Conservation (phyloP, 2,113 vertebrate species). For the Eudyptes chrysolophus region DNA sequence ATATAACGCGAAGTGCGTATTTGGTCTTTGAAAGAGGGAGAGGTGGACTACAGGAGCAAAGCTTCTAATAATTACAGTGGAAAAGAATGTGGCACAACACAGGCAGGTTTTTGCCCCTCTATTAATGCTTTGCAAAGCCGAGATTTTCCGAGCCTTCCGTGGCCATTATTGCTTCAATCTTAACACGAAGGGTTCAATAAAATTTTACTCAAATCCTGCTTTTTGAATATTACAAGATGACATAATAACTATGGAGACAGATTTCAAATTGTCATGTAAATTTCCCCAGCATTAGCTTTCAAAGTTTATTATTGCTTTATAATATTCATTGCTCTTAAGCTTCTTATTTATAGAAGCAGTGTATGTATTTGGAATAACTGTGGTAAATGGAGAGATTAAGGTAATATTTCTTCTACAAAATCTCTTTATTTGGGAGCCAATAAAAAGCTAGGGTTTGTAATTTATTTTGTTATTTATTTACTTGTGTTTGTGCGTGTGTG, state of each 20-base stretch:
- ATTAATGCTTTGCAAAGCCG: neutral
- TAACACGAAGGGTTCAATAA: neutral
- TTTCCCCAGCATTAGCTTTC: slow-evolving; percentile 6
- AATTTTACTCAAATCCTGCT: slow-evolving; percentile 4
- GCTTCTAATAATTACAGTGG: neutral
- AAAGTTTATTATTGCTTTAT: slow-evolving; percentile 34
- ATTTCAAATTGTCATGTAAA: slow-evolving; percentile 47
- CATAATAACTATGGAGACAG: neutral
- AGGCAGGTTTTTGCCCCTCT: neutral
- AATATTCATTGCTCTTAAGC: slow-evolving; percentile 41
- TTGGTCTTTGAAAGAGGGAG: neutral
- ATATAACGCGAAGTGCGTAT: neutral
- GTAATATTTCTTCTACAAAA: neutral
- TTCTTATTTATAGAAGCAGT: slow-evolving; percentile 19
- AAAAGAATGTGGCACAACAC: neutral
- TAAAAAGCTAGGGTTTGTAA: neutral
- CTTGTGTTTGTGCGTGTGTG: neutral
- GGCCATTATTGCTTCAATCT: neutral
- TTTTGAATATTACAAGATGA: neutral
- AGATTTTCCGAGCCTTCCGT: neutral
- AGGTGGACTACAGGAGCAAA: neutral
- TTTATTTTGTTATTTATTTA: neutral
- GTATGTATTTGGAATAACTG: slow-evolving; percentile 5
- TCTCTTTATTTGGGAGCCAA: neutral
- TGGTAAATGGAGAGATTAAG: slow-evolving; percentile 31